These are phyloP conservation scores for Noctua pronuba DNA, from an alignment of 2,888 invertebrate genomes.

Conservation along the genomic window DNA sequence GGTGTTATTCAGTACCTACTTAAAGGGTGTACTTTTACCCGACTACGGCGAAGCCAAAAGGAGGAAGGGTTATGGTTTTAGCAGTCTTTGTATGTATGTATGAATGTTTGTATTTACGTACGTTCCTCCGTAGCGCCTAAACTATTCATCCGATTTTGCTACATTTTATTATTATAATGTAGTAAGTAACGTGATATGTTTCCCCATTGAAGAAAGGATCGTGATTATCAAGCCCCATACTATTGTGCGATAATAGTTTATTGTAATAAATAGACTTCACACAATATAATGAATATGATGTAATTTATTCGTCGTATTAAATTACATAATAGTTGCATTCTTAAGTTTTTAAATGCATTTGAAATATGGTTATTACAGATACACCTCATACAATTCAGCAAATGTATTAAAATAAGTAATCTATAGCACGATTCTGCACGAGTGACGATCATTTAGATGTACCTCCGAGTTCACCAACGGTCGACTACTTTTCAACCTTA, in stretches of 20 bases:
- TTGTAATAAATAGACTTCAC: conserved; percentile 5
- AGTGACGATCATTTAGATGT: too few species aligned
- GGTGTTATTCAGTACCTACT: background rate
- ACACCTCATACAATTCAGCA: background rate
- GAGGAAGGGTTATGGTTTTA: too few species aligned
- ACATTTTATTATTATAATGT: too few species aligned
- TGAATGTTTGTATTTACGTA: too few species aligned
- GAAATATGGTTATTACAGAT: background rate
- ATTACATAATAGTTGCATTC: background rate
- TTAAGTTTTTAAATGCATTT: background rate
- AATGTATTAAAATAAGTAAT: background rate
- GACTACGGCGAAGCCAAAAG: too few species aligned
- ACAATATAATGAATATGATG: background rate
- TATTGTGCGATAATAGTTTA: conserved; percentile 6
- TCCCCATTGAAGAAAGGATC: background rate
- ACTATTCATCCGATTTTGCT: too few species aligned
- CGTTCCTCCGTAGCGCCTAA: too few species aligned
- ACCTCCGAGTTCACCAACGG: too few species aligned
- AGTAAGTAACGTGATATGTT: background rate
- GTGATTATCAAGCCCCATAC: background rate
- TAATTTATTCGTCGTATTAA: conserved; percentile 5
- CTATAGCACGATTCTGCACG: too few species aligned
- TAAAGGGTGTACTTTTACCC: too few species aligned
- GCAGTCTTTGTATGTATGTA: too few species aligned
- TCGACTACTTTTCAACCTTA: too few species aligned